A percentile compares a stretch with the other conserved stretches of the same genome.
These are phyloP conservation scores for Himalopsyche anomala DNA, from an alignment of 2,888 invertebrate genomes.

Conservation along the genomic window DNA sequence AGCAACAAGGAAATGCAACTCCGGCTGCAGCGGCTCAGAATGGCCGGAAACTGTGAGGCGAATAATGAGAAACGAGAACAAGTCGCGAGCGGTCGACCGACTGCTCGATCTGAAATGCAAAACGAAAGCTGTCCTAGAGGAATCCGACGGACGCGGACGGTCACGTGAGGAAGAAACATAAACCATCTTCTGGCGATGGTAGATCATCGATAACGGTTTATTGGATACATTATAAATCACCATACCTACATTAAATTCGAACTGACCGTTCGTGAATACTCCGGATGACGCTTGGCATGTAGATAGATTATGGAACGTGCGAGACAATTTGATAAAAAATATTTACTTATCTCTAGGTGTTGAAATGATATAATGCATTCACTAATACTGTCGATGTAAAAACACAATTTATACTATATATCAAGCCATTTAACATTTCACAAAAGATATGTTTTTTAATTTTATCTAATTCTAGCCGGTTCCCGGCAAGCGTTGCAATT, in stretches of 20 bases:
- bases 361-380: not conserved
- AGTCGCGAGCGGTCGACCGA: not conserved
- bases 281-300: not conserved
- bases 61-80: not conserved
- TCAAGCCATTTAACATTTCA: too few species aligned
- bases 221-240: constrained; percentile 16
- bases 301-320: constrained; percentile 4
- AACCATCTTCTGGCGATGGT: not conserved
- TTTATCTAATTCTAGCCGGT: too few species aligned
- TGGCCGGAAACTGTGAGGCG: constrained; percentile 12
- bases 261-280: not conserved
- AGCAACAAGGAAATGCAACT: constrained; percentile 25
- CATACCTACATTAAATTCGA: not conserved
- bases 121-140: constrained; percentile 7
- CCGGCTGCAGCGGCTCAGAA: not conserved
- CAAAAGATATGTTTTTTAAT: too few species aligned
- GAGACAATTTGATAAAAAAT: not conserved
- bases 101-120: not conserved
- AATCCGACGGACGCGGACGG: not conserved
- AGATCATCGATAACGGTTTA: constrained; percentile 4
- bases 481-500: too few species aligned
- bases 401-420: too few species aligned
- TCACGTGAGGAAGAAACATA: not conserved
- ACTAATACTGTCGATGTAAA: not conserved
- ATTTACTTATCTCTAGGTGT: not conserved